Conservation (phyloP, 2,797 vertebrate species). For the Acanthurus tractus region DNA sequence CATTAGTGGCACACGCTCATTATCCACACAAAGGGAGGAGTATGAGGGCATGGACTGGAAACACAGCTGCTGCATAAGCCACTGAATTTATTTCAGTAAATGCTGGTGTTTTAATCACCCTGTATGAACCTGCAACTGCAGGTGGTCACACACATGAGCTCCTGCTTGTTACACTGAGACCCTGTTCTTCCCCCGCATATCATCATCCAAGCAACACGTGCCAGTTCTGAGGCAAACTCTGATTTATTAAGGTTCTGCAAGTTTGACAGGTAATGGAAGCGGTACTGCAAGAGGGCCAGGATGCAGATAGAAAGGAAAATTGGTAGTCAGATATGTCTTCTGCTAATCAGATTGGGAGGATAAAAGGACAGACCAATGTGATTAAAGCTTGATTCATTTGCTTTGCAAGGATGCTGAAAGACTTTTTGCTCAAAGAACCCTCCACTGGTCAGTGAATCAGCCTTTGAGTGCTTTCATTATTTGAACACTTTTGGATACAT, state of each 20-base stretch:
- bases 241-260: slow-evolving; percentile 31
- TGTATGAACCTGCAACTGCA: neutral
- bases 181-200: neutral
- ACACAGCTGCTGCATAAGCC: slow-evolving; percentile 37
- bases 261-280: neutral
- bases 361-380: slow-evolving; percentile 14
- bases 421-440: neutral
- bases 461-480: neutral
- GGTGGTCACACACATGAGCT: slow-evolving; percentile 1
- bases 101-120: neutral
- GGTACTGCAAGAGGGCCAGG: neutral
- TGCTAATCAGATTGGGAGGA: slow-evolving; percentile 38
- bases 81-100: slow-evolving; percentile 17
- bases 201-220: slow-evolving; percentile 22
- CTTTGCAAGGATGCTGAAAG: slow-evolving; percentile 7
- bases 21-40: slow-evolving; percentile 26
- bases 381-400: slow-evolving; percentile 37
- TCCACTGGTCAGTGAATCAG: neutral
- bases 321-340: slow-evolving; percentile 15
- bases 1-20: slow-evolving; percentile 45
- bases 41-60: slow-evolving; percentile 9
- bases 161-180: slow-evolving; percentile 1
- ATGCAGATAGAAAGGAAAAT: neutral
- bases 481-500: neutral
- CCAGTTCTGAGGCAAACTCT: neutral